Evolutionary conservation across 2,797 vertebrate species (phyloP).

Genomic region (Rhabdophis nuchalis): DNA sequence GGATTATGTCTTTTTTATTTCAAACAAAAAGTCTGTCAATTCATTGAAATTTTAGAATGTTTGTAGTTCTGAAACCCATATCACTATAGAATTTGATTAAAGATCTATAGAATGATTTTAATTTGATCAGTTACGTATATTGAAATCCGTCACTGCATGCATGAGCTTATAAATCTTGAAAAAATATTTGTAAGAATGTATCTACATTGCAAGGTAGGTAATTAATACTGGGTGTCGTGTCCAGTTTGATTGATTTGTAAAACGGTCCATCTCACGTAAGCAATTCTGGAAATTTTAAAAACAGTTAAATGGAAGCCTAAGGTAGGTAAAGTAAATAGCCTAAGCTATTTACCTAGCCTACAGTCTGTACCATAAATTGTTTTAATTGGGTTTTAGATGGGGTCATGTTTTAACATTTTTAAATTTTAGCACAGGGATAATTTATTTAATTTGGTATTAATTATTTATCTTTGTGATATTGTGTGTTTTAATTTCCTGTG

Average conservation of each 20-base stretch:
- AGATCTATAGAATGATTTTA: not conserved
- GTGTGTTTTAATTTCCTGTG: too few species aligned
- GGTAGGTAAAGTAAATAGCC: too few species aligned
- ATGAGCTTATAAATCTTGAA: not conserved
- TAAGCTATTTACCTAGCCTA: too few species aligned
- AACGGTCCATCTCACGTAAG: not conserved
- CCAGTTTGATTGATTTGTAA: not conserved
- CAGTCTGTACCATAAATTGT: too few species aligned
- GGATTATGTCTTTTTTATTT: not conserved
- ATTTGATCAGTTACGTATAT: not conserved
- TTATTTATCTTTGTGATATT: too few species aligned
- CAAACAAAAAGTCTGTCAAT: not conserved
- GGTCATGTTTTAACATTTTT: too few species aligned
- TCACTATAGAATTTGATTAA: not conserved
- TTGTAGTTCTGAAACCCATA: not conserved
- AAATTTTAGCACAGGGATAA: too few species aligned
- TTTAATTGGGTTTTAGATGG: too few species aligned
- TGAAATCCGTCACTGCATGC: not conserved
- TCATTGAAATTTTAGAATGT: not conserved
- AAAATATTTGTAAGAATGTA: not conserved
- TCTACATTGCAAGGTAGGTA: not conserved
- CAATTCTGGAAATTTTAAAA: not conserved
- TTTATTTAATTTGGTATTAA: too few species aligned
- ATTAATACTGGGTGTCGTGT: not conserved
- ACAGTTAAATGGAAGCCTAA: not conserved